Base-by-base conservation (phyloP, 2,113 vertebrate species). In the Rostratula benghalensis region DNA sequence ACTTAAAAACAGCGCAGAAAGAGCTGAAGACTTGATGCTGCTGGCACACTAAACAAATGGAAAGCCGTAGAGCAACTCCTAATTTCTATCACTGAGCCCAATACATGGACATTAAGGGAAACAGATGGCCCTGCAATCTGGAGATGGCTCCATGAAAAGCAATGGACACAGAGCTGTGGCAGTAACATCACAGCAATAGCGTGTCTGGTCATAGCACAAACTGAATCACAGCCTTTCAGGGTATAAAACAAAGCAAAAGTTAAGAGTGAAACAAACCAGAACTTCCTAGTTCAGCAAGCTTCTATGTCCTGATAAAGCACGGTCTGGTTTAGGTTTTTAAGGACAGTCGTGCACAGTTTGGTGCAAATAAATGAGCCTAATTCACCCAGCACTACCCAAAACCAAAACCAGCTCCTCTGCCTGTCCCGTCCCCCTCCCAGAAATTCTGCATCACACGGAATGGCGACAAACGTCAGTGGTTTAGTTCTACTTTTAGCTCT, bases 91-190 rank as follows among this genome's bases (percentile, higher is more conserved):
- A 94, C 39, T 39, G 83, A 97, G 84, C 61, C 91, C 77, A 89
- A 50, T 51, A 89, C 93, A 87, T 93, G 96, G 97, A 71, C 70
- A 96, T 92, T 65, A 73, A 92, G 61, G 84, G 74, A 82, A 95
- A 94, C 96, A 97, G 97, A 97, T 96, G 97, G 97, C 85, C 86
- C 68, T 94, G 92, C 96, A 87, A 96, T 78, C 82, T 39, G 95
- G 96, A 97, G 95, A 95, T 56, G 81, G 80, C 89, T 76, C 78
- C 56, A 43, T 4, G 74, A 71, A 92, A 97, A 89, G 94, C 77
- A 63, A 28, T 3, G 30, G 2, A 91, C 89, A 54, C 43, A 7
- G 59, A 84, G 73, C 45, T 16, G 50, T 89, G 83, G 51, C 31
- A 27, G 22, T 1, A 81, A 70, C 2, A 1, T 33, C 71, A 78